Percentiles rank a stretch among this genome's conserved stretches.
Conservation (phyloP, 2,888 invertebrate genomes). For the Dinocampus coccinellae region DNA sequence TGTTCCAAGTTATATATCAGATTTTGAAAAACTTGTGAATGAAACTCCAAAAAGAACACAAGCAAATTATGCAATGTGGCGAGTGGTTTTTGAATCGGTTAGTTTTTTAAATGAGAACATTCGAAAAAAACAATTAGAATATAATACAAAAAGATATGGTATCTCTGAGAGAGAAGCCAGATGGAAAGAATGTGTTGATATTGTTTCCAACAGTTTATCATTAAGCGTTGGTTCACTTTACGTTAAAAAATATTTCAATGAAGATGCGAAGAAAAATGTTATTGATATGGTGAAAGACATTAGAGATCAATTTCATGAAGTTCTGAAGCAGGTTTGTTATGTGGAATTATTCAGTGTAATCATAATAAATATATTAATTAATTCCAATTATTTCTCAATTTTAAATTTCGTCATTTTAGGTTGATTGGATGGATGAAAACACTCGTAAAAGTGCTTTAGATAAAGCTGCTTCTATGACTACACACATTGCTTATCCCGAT, state of each 20-base stretch:
- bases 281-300: constrained; percentile 91
- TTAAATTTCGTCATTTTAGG: no score
- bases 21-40: constrained; percentile 76
- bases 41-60: constrained; percentile 76
- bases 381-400: no score
- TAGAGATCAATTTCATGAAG: constrained; percentile 83
- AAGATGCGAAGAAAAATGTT: constrained; percentile 81
- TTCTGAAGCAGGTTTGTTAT: constrained; percentile 74
- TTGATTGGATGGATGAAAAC: constrained; percentile 80
- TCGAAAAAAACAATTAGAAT: constrained; percentile 83
- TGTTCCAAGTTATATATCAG: constrained; percentile 84
- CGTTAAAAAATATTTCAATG: constrained; percentile 77
- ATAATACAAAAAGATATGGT: constrained; percentile 85
- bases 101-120: constrained; percentile 85
- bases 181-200: constrained; percentile 93
- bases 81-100: constrained; percentile 85
- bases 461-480: constrained; percentile 82
- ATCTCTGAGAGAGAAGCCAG: constrained; percentile 87
- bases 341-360: background rate
- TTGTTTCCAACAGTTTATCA: constrained; percentile 69
- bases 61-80: constrained; percentile 95
- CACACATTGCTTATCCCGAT: constrained; percentile 93
- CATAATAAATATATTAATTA: background rate
- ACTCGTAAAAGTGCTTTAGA: constrained; percentile 83
- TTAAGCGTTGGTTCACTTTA: constrained; percentile 81